Base-by-base conservation (phyloP, 2,113 vertebrate species). In the Peromyscus californicus region DNA sequence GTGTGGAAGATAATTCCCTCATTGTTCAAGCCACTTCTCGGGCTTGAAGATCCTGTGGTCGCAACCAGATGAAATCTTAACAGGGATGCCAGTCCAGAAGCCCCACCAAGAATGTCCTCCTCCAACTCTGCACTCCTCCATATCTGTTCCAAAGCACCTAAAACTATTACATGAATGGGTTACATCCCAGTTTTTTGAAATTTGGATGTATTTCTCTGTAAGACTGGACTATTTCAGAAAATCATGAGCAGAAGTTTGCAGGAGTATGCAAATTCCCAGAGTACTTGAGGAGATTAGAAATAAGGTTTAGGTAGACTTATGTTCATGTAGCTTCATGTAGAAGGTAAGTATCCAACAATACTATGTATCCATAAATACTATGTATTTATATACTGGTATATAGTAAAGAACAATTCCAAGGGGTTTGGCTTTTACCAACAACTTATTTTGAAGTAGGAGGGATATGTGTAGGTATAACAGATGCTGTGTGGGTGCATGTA, bases 401-500 rank as follows among this genome's bases (percentile, higher is more conserved):
- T 0, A n/a, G 19, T 26, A 90, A 72, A 48, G 21, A 78, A 76
- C 70, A 67, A 86, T 94, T 90, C 45, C 45, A 7, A 36, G 76
- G 29, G 89, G 31, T 61, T 42, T 42, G 36, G 63, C 69, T 93
- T 90, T 91, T 94, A 67, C 82, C 69, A 67, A 84, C 69, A 57
- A 88, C 74, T 75, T 92, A 75, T 92, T 88, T 83, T 91, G 42
- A 95, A 63, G 57, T 45, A 65, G 51, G 65, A 94, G 45, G 57
- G 42, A 17, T 0, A 11, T 1, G 0, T 61, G 33, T 29, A 69
- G 36, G 78, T 61, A n/a, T 1, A 57, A 67, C 51, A 21, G 70
- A 51, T 65, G 75, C 31, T 93, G 21, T 8, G 19, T 39, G 76
- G 59, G 91, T 70, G 11, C 42, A 4, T 54, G 74, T 78, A 45